A percentile compares a stretch with the other conserved stretches of the same genome.
These are phyloP conservation scores for Seriola quinqueradiata DNA, from an alignment of 2,113 vertebrate genomes.

Conservation along the genomic window DNA sequence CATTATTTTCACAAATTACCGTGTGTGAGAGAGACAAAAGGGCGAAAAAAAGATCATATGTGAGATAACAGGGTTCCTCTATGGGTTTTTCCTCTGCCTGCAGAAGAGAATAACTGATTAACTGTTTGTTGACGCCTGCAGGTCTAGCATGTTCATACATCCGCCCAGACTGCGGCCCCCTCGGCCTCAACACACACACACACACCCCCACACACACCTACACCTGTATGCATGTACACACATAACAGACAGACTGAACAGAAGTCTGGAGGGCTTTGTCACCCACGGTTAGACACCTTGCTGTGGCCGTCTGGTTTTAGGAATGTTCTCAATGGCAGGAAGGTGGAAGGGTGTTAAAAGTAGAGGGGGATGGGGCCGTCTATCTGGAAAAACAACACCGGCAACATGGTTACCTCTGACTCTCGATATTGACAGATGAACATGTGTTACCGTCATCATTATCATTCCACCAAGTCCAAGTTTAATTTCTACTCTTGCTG, in stretches of 20 bases:
- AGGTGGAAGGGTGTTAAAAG: conserved; percentile 54
- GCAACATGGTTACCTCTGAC: not conserved
- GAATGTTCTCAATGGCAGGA: conserved; percentile 67
- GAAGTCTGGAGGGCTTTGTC: conserved; percentile 66
- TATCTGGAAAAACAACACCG: conserved; percentile 53
- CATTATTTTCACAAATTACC: conserved; percentile 35
- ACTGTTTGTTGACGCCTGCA: conserved; percentile 71
- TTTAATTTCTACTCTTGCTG: not conserved
- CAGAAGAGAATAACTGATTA: conserved; percentile 63
- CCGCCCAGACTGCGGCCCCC: conserved; percentile 50
- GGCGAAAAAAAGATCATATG: conserved; percentile 17
- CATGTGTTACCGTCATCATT: not conserved
- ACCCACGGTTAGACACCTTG: conserved; percentile 68
- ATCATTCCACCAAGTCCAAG: not conserved
- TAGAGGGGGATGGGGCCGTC: conserved; percentile 31
- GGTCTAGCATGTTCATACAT: conserved; percentile 65
- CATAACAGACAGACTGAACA: conserved; percentile 18
- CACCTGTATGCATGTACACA: conserved; percentile 33
- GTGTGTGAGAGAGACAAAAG: conserved; percentile 3
- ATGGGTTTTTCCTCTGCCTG: conserved; percentile 48
- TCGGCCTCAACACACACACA: conserved; percentile 22
- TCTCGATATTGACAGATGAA: conserved; percentile 13
- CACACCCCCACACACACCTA: conserved; percentile 37
- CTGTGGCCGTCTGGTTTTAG: conserved; percentile 72
- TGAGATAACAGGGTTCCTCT: conserved; percentile 58